Evolutionary conservation across 2,888 invertebrate species (phyloP).

Genomic region (Lithophane semibrunnea): DNA sequence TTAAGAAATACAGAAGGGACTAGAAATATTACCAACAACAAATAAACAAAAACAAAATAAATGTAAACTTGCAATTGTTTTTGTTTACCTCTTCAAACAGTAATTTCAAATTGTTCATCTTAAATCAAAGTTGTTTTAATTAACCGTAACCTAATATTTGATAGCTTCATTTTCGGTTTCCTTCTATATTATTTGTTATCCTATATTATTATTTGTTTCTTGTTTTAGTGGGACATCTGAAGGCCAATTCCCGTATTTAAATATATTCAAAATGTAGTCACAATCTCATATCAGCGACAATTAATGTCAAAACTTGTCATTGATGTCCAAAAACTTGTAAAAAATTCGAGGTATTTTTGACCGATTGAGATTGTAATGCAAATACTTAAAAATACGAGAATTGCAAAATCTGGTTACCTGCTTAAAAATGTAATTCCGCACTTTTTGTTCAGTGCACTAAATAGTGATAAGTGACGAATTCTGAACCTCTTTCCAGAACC

Average conservation of each 20-base stretch:
- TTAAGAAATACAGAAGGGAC: background rate
- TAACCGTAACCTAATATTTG: background rate
- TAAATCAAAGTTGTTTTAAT: background rate
- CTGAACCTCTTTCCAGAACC: too few species aligned
- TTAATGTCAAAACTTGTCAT: background rate
- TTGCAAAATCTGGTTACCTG: too few species aligned
- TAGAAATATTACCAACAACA: background rate
- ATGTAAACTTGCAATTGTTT: constrained; percentile 1
- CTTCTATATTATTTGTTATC: too few species aligned
- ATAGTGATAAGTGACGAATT: too few species aligned
- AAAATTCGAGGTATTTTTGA: background rate
- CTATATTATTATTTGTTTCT: too few species aligned
- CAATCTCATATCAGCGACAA: background rate
- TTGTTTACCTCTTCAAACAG: background rate
- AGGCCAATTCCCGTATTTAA: background rate
- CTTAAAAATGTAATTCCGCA: too few species aligned
- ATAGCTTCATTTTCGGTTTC: background rate
- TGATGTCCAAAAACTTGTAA: background rate
- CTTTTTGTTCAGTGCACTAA: too few species aligned
- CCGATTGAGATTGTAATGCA: too few species aligned
- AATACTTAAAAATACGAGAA: too few species aligned
- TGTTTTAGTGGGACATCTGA: background rate
- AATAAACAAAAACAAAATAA: constrained; percentile 1
- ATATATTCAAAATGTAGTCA: background rate
- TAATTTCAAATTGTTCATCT: background rate